Conservation (phyloP, 2,113 vertebrate species). For the Puffinus mauretanicus region DNA sequence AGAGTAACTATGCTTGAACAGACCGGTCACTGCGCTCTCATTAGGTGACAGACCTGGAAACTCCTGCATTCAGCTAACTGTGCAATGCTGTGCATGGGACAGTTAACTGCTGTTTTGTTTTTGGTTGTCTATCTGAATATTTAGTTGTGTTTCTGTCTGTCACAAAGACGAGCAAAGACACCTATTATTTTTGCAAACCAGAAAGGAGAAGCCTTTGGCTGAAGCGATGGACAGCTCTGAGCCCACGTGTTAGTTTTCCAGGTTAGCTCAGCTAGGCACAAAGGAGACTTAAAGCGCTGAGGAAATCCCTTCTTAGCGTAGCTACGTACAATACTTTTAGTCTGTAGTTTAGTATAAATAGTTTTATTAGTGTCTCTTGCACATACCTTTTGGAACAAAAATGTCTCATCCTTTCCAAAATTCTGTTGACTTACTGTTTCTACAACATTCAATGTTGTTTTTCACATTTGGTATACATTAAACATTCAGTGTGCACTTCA, state of each 20-base stretch:
- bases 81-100: no score
- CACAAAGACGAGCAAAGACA: not conserved
- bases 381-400: not conserved
- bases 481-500: not conserved
- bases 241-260: not conserved
- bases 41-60: not conserved
- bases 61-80: not conserved
- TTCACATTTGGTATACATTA: not conserved
- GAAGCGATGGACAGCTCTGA: not conserved
- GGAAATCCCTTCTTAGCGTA: not conserved
- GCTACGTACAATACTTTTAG: fast-evolving
- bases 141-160: not conserved
- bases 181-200: not conserved
- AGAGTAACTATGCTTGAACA: not conserved
- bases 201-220: not conserved
- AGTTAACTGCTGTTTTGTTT: not conserved
- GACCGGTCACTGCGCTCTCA: not conserved
- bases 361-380: not conserved
- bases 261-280: not conserved
- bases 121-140: not conserved
- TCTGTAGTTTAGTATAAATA: not conserved
- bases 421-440: not conserved
- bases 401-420: not conserved
- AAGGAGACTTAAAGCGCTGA: not conserved
- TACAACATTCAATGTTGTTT: not conserved